Base-by-base conservation (phyloP, 2,113 vertebrate species). In the Helogale parvula region DNA sequence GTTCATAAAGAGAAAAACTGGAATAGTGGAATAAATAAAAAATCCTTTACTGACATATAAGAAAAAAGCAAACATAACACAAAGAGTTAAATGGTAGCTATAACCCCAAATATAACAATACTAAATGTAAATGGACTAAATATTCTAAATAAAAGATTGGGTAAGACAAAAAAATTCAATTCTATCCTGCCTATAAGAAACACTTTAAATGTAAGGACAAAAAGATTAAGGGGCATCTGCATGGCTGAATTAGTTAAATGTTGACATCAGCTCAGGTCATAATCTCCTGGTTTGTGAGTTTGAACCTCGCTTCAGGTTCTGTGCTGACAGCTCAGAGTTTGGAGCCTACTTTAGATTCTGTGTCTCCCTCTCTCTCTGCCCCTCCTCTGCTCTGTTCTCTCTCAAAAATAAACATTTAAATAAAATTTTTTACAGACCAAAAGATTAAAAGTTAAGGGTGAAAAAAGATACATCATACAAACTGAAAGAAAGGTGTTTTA, bases 1-100 rank as follows among this genome's bases (percentile, higher is more conserved):
- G 23, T 60, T 92, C 23, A 47, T 17, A 47, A 7, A 50, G 23
- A 60, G 25, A 52, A 66, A 95, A 84, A 83, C 2, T 71, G 15
- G 6, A 88, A 92, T 15, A 93, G n/a, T 83, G 31, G 63, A 94
- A 96, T 91, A 88, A 47, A 31, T 63, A 79, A 81, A 89, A 95
- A 77, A n/a, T 77, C 81, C 3, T 88, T 83, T 76, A 50, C 68
- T 50, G 65, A 87, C 38, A 74, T 25, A 35, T 13, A 94, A 71
- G n/a, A 76, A 84, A 77, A 69, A 41, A 54, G 16, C 68, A 17
- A 85, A 54, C 72, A 85, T 14, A 66, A 88, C 72, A 85, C 14
- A 66, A 88, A 94, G 10, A 74, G 31, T 81, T 88, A 94, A 57
- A 60, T 41, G 54, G 41, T 33, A 95, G 52, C 25, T 92, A 74